Evolutionary conservation across 2,888 invertebrate species (phyloP).

Genomic region (Invenusta paracnida): DNA sequence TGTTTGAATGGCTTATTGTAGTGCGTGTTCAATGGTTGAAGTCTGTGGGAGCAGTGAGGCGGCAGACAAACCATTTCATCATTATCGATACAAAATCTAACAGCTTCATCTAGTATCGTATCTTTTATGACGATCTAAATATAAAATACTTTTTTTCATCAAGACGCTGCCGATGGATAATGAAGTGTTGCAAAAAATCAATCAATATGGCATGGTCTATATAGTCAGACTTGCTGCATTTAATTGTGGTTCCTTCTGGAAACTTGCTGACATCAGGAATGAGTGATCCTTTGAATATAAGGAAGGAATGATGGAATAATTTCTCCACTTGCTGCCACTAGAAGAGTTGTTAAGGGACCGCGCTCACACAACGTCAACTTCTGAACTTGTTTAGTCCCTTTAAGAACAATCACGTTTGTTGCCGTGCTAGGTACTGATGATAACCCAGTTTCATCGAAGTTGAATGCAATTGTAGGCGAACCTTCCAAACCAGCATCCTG

Average conservation of each 20-base stretch:
- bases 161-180: not conserved
- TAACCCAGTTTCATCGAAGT: not conserved
- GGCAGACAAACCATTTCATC: conserved; percentile 1
- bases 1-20: not conserved
- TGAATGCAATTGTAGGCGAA: not conserved
- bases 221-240: conserved; percentile 9
- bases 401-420: not conserved
- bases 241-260: not conserved
- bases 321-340: not conserved
- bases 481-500: not conserved
- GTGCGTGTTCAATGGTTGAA: conserved; percentile 24
- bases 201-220: not conserved
- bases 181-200: not conserved
- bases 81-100: not conserved
- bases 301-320: not conserved
- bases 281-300: conserved; percentile 1
- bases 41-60: not conserved
- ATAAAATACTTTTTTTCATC: not conserved
- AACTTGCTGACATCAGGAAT: not conserved
- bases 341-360: not conserved
- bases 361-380: not conserved
- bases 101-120: not conserved
- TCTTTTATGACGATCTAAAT: not conserved
- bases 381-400: not conserved
- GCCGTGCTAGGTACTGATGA: not conserved